Evolutionary conservation across 1,140 invertebrate genomes (phyloP).

Genomic region (Eumeta japonica): DNA sequence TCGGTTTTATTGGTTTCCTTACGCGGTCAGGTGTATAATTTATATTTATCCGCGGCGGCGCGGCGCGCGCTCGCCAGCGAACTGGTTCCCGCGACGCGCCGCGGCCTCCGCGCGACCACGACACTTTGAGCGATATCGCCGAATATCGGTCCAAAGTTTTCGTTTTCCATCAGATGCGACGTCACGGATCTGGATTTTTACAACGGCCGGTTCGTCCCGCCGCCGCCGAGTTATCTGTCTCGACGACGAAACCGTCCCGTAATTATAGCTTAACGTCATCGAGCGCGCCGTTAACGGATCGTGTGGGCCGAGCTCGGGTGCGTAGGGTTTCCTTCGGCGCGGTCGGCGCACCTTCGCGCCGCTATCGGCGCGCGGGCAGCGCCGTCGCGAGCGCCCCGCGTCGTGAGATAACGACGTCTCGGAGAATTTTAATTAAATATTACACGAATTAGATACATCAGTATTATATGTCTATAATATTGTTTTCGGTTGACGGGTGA

Average conservation of each 20-base stretch:
- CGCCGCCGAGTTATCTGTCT: too few species aligned
- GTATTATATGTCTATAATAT: constrained; percentile 54
- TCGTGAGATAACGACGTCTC: constrained; percentile 53
- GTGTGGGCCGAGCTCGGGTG: constrained; percentile 35
- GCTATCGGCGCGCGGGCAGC: constrained; percentile 51
- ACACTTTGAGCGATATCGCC: constrained; percentile 49
- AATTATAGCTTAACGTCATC: constrained; percentile 54
- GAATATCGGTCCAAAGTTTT: constrained; percentile 53
- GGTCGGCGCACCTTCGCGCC: constrained; percentile 26
- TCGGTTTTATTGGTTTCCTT: constrained; percentile 47
- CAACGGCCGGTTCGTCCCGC: too few species aligned
- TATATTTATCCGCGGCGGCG: too few species aligned
- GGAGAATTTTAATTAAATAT: constrained; percentile 58
- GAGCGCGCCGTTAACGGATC: constrained; percentile 33
- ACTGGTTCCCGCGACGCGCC: too few species aligned
- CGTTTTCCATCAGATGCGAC: too few species aligned
- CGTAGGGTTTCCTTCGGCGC: constrained; percentile 45
- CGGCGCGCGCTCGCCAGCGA: too few species aligned
- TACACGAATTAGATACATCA: constrained; percentile 57
- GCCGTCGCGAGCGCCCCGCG: constrained; percentile 54
- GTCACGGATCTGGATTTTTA: too few species aligned
- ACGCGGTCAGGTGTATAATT: constrained; percentile 32
- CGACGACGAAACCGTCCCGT: constrained; percentile 50
- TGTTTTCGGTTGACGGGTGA: too few species aligned
- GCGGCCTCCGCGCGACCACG: too few species aligned